phyloP scores from a whole-genome alignment of 2,797 vertebrate genomes.

The Phalloptychus januarius region DNA sequence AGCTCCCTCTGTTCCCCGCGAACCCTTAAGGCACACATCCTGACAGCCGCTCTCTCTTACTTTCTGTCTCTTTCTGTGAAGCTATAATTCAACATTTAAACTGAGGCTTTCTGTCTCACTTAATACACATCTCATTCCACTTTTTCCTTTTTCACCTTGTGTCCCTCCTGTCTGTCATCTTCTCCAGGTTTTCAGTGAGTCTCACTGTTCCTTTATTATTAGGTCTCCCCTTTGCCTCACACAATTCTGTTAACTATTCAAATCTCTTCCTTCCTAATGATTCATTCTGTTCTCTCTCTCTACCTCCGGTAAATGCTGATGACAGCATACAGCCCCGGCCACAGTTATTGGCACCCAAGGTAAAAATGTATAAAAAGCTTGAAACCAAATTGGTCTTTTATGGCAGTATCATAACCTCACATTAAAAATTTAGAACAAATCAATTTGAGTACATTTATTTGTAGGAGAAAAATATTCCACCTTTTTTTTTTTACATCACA shows the following conservation, averaged over 20 bases:
- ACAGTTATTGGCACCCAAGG: background rate
- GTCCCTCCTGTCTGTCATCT: conserved; percentile 41
- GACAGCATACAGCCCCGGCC: conserved; percentile 47
- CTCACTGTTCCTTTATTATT: conserved; percentile 27
- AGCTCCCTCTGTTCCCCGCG: conserved; percentile 31
- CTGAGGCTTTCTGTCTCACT: conserved; percentile 39
- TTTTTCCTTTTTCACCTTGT: conserved; percentile 45
- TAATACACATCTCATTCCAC: conserved; percentile 19
- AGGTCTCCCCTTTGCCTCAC: conserved; percentile 27
- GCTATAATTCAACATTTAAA: conserved; percentile 63
- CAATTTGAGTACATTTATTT: conserved; percentile 16
- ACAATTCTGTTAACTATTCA: background rate
- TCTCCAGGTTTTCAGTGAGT: conserved; percentile 25
- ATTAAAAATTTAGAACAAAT: background rate
- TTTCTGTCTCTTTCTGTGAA: conserved; percentile 37
- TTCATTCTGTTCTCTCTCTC: conserved; percentile 6
- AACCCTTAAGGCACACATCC: conserved; percentile 38
- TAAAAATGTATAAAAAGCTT: background rate
- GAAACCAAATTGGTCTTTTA: background rate
- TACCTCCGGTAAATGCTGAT: conserved; percentile 59
- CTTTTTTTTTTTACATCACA: background rate
- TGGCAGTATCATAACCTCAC: background rate
- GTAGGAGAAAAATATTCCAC: conserved; percentile 25
- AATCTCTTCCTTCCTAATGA: conserved; percentile 7
- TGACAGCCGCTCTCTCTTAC: conserved; percentile 35